Percentiles rank a stretch among this genome's conserved stretches.
Evolutionary conservation across 2,888 invertebrate genomes (phyloP).

Genomic region (Timandra comae): DNA sequence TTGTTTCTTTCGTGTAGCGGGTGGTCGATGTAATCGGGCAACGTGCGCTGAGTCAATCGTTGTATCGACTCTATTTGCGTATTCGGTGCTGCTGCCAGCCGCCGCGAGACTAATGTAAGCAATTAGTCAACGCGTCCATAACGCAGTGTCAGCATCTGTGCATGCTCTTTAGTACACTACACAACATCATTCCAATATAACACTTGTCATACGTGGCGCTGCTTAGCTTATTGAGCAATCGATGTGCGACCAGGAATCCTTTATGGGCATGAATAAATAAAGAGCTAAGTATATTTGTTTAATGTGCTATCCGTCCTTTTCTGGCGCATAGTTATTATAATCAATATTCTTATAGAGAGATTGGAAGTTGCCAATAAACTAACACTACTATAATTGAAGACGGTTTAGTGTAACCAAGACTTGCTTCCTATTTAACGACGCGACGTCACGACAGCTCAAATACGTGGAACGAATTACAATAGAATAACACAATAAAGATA

Average conservation of each 20-base stretch:
- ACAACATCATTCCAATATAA: no score
- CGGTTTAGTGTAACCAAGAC: slow-evolving; percentile 16
- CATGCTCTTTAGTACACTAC: slow-evolving; percentile 18
- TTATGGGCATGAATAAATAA: no score
- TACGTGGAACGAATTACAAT: slow-evolving; percentile 38
- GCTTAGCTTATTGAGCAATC: no score
- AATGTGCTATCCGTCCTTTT: no score
- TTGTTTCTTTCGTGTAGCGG: no score
- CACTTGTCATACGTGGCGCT: no score
- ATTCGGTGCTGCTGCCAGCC: slow-evolving; percentile 42
- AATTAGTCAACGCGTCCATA: slow-evolving; percentile 63
- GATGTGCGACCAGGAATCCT: no score
- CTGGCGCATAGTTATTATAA: slow-evolving; percentile 8
- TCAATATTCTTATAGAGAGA: no score
- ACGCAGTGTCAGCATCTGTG: slow-evolving; percentile 51
- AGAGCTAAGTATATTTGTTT: no score
- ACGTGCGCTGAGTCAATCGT: slow-evolving; percentile 63
- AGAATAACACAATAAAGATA: slow-evolving; percentile 36
- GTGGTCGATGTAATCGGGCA: slow-evolving; percentile 43
- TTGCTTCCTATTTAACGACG: slow-evolving; percentile 21
- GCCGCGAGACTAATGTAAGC: slow-evolving; percentile 57
- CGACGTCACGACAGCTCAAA: slow-evolving; percentile 28
- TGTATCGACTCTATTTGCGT: slow-evolving; percentile 60
- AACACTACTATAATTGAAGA: no score
- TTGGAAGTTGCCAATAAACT: no score